A percentile compares a stretch with the other conserved stretches of the same genome.
These are phyloP conservation scores for Endomychus coccineus DNA, from an alignment of 2,888 invertebrate genomes.

Conservation along the genomic window DNA sequence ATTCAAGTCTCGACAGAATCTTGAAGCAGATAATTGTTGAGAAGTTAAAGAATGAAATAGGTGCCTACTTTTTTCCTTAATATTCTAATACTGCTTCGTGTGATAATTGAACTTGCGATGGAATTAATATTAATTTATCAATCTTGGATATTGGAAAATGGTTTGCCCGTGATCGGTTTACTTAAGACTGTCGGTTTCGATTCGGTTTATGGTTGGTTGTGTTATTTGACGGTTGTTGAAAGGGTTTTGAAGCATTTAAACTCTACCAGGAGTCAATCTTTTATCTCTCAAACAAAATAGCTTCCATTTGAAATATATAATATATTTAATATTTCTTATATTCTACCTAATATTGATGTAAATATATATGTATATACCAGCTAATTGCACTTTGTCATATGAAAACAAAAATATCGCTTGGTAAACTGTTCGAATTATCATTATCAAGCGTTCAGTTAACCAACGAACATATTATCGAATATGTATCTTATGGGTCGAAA, in stretches of 20 bases:
- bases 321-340: slow-evolving; percentile 47
- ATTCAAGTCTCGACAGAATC: no score
- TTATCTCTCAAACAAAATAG: slow-evolving; percentile 60
- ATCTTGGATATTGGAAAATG: no score
- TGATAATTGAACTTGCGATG: no score
- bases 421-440: slow-evolving; percentile 15
- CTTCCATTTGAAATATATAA: slow-evolving; percentile 48
- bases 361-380: slow-evolving; percentile 53
- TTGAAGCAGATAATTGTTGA: no score
- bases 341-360: slow-evolving; percentile 49
- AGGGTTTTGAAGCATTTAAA: slow-evolving; percentile 43
- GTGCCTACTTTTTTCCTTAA: no score
- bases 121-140: no score
- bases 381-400: slow-evolving; percentile 57
- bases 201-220: slow-evolving; percentile 48
- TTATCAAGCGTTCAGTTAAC: slow-evolving; percentile 13
- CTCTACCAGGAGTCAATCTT: slow-evolving; percentile 54
- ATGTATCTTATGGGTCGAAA: no score
- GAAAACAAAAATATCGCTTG: slow-evolving; percentile 35
- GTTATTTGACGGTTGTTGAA: slow-evolving; percentile 44
- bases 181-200: slow-evolving; percentile 52
- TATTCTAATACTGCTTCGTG: no score
- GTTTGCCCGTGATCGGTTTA: slow-evolving; percentile 3
- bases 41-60: no score
- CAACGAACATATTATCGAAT: slow-evolving; percentile 11